Evolutionary conservation across 2,797 vertebrate genomes (phyloP).

Genomic region (Gymnothorax reevesii): DNA sequence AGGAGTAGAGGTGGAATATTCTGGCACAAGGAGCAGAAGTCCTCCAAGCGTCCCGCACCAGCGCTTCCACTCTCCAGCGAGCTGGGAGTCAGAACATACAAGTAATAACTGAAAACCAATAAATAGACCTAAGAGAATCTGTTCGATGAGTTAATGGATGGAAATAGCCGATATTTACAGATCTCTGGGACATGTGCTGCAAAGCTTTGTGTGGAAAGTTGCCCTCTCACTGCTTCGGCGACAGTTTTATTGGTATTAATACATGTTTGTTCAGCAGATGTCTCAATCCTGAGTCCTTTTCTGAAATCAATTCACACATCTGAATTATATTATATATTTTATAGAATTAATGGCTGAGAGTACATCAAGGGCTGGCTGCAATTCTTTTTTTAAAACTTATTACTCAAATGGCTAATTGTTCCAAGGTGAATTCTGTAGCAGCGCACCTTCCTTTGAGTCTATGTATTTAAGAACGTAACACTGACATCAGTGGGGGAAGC

Average conservation of each 20-base stretch:
- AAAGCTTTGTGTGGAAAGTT: neutral
- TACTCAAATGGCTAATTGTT: slow-evolving; percentile 36
- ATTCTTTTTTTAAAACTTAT: neutral
- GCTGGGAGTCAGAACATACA: too few species aligned
- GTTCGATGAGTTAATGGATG: too few species aligned
- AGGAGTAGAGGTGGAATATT: too few species aligned
- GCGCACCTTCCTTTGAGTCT: neutral
- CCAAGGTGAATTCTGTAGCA: neutral
- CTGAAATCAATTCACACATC: slow-evolving; percentile 30
- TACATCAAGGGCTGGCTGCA: neutral
- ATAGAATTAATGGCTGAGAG: neutral
- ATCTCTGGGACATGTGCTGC: neutral
- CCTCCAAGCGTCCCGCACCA: too few species aligned
- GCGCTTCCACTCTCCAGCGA: too few species aligned
- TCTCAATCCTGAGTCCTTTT: slow-evolving; percentile 44
- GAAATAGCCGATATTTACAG: too few species aligned
- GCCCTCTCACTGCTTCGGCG: neutral
- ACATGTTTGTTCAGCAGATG: neutral
- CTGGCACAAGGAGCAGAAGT: too few species aligned
- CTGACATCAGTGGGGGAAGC: neutral
- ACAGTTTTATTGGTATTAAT: neutral
- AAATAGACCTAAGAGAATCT: too few species aligned
- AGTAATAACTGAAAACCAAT: too few species aligned
- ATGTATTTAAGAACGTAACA: neutral
- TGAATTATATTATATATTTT: neutral